Percentiles rank a stretch among this genome's conserved stretches.
Evolutionary conservation across 2,113 vertebrate species (phyloP).

Genomic region (Montifringilla adamsi): DNA sequence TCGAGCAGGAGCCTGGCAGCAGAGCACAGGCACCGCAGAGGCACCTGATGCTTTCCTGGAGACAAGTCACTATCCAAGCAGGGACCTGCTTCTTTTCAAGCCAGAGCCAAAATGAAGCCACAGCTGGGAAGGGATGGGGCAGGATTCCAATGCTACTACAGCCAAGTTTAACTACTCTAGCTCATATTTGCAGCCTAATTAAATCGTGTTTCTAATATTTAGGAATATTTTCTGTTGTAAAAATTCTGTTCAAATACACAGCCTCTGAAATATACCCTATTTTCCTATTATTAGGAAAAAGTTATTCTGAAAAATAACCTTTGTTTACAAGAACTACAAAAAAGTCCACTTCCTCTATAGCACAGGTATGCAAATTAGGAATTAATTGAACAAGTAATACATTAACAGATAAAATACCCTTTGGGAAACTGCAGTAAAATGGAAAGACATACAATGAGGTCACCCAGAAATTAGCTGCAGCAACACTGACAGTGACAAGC

Average conservation of each 20-base stretch:
- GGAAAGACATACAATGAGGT: background rate
- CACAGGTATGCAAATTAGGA: background rate
- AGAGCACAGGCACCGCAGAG: background rate
- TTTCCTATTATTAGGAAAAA: background rate
- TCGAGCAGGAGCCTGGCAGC: background rate
- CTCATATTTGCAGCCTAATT: background rate
- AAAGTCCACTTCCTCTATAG: background rate
- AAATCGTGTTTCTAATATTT: background rate
- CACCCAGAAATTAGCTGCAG: background rate
- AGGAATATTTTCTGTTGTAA: background rate
- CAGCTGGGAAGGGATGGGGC: background rate
- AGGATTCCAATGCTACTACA: background rate
- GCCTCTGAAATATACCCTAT: background rate
- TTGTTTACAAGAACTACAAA: background rate
- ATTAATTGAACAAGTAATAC: background rate
- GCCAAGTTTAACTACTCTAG: background rate
- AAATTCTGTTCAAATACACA: background rate
- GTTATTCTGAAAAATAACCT: background rate
- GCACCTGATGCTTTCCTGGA: background rate
- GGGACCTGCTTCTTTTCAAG: background rate
- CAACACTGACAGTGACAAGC: background rate
- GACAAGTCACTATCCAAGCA: background rate
- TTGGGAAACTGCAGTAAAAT: background rate
- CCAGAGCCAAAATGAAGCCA: background rate
- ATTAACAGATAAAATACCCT: background rate